Conservation (phyloP, 2,113 vertebrate genomes). For the Stigmatopora argus region DNA sequence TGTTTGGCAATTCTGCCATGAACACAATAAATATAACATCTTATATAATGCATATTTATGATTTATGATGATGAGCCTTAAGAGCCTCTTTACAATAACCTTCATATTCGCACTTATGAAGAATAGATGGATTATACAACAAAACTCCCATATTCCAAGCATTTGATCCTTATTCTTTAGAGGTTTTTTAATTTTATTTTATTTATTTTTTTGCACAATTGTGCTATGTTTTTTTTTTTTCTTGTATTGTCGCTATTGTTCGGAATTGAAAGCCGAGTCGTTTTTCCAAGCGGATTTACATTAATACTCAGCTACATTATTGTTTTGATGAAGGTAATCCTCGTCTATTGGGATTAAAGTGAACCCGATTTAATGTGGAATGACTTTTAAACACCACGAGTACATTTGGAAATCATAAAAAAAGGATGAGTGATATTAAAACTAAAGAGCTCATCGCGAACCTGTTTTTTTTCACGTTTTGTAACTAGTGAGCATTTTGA, state of each 20-base stretch:
- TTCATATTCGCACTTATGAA: not conserved
- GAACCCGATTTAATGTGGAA: not conserved
- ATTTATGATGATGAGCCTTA: not conserved
- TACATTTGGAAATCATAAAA: not conserved
- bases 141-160: not conserved
- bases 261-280: not conserved
- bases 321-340: slow-evolving; percentile 6
- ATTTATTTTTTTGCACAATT: not conserved
- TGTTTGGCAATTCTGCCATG: not conserved
- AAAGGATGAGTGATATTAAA: not conserved
- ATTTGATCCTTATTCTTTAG: slow-evolving; percentile 25
- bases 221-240: not conserved
- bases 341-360: slow-evolving; percentile 8
- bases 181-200: no score
- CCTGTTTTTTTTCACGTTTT: not conserved
- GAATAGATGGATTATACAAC: not conserved
- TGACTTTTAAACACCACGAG: not conserved
- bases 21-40: not conserved
- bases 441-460: not conserved
- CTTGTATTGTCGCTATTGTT: not conserved
- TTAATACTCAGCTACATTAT: slow-evolving; percentile 8
- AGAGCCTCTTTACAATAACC: not conserved
- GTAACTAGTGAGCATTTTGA: not conserved
- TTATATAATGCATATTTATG: not conserved
- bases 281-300: slow-evolving; percentile 6